A percentile compares a stretch with the other conserved stretches of the same genome.
phyloP scores from a whole-genome alignment of 1,140 invertebrate genomes.

The Solen grandis region DNA sequence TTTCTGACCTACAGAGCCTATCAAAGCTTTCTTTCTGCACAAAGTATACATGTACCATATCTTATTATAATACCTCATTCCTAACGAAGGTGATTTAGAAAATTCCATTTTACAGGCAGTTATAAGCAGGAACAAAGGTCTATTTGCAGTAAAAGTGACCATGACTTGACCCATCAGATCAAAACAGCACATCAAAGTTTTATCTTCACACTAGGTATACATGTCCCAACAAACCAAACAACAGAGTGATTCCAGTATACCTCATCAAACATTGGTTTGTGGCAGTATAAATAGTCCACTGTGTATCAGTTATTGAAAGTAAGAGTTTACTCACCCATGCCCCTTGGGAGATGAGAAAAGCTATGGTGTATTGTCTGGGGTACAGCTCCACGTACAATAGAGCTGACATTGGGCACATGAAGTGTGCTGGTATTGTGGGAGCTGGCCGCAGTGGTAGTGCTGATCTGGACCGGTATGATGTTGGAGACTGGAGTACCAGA shows the following conservation, averaged over 20 bases:
- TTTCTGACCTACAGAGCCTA: too few species aligned
- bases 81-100: too few species aligned
- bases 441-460: slow-evolving; percentile 18
- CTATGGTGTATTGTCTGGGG: not conserved
- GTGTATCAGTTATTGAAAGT: not conserved
- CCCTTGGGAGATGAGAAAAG: slow-evolving; percentile 26
- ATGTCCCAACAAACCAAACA: not conserved
- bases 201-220: not conserved
- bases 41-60: too few species aligned
- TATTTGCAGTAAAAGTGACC: too few species aligned
- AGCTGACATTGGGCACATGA: slow-evolving; percentile 43
- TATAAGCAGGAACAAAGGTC: too few species aligned
- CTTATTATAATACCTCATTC: too few species aligned
- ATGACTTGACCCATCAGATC: not conserved
- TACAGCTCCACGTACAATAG: slow-evolving; percentile 21
- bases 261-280: not conserved
- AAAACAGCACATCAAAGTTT: not conserved
- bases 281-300: not conserved
- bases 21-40: too few species aligned
- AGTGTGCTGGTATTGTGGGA: not conserved
- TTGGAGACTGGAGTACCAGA: slow-evolving; percentile 18
- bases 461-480: slow-evolving; percentile 48
- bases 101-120: too few species aligned
- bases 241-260: not conserved
- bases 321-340: not conserved